Conservation (phyloP, 1,140 invertebrate species). For the Scaptodrosophila lebanonensis region DNA sequence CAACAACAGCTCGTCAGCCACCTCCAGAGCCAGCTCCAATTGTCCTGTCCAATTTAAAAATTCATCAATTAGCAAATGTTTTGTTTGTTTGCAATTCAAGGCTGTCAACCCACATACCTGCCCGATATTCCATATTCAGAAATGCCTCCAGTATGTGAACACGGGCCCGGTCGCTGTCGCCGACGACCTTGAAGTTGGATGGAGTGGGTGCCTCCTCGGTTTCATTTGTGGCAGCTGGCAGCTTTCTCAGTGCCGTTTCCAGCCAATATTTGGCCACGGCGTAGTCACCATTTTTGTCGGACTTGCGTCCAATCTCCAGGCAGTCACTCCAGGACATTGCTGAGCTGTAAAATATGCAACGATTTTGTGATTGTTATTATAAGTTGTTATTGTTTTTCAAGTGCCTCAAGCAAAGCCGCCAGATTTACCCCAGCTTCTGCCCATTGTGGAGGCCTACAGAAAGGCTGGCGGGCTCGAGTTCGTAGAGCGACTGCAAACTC, state of each 20-base stretch:
- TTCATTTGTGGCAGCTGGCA: conserved; percentile 31
- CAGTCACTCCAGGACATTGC: conserved; percentile 72
- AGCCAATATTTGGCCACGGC: conserved; percentile 63
- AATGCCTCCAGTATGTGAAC: conserved; percentile 48
- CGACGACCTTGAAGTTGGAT: neutral
- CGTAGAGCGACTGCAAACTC: conserved; percentile 59
- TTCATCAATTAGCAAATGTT: neutral
- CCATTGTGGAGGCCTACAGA: conserved; percentile 61
- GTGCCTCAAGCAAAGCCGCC: neutral
- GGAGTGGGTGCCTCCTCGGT: conserved; percentile 3
- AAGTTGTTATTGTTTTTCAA: conserved; percentile 15
- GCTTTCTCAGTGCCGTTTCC: conserved; percentile 52
- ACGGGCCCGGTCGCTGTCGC: conserved; percentile 18
- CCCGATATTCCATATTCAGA: conserved; percentile 52
- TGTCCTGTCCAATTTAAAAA: conserved; percentile 36
- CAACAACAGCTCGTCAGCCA: conserved; percentile 42
- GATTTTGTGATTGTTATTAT: conserved; percentile 35
- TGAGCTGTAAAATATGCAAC: conserved; percentile 41
- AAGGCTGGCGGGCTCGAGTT: conserved; percentile 47
- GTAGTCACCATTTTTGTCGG: conserved; percentile 42
- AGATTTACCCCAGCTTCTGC: conserved; percentile 65
- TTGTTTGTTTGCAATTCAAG: conserved; percentile 11
- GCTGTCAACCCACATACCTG: conserved; percentile 41
- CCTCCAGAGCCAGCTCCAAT: conserved; percentile 34
- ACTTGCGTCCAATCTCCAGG: conserved; percentile 58